Conservation (phyloP, 2,888 invertebrate species). For the Leucoptera coffeella region DNA sequence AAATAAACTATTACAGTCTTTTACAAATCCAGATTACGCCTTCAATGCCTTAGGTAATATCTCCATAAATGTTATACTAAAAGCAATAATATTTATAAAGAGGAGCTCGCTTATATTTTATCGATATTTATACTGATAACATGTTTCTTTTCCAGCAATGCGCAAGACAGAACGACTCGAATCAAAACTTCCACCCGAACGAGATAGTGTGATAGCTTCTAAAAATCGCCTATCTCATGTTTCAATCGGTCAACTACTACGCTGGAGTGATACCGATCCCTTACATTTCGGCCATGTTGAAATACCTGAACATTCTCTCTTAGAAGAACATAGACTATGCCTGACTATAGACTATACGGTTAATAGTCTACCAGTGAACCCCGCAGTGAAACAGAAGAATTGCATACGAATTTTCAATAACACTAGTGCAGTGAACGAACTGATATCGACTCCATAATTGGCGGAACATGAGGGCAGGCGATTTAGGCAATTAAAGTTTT, state of each 20-base stretch:
- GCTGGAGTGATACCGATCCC: constrained; percentile 42
- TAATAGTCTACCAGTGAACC: too few species aligned
- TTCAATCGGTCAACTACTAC: constrained; percentile 58
- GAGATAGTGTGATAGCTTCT: constrained; percentile 79
- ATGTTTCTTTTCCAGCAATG: constrained; percentile 68
- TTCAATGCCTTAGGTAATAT: too few species aligned
- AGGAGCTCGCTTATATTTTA: constrained; percentile 1
- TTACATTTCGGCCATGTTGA: constrained; percentile 32
- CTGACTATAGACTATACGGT: too few species aligned
- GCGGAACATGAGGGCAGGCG: constrained; percentile 46
- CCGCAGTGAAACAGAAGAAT: too few species aligned
- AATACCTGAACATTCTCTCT: constrained; percentile 35
- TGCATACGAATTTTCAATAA: too few species aligned
- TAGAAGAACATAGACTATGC: too few species aligned
- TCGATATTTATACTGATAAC: constrained; percentile 4
- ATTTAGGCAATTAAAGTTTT: constrained; percentile 29
- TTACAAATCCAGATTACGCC: too few species aligned
- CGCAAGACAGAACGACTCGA: constrained; percentile 71
- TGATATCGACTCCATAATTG: constrained; percentile 15
- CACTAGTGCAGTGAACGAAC: too few species aligned
- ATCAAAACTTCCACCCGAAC: constrained; percentile 78
- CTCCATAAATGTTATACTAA: too few species aligned
- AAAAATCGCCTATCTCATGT: constrained; percentile 61
- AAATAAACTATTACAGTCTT: too few species aligned
- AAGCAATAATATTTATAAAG: too few species aligned